Percentiles rank a stretch among this genome's conserved stretches.
These are phyloP conservation scores for Semicossyphus pulcher DNA, from an alignment of 2,113 vertebrate species.

Conservation along the genomic window DNA sequence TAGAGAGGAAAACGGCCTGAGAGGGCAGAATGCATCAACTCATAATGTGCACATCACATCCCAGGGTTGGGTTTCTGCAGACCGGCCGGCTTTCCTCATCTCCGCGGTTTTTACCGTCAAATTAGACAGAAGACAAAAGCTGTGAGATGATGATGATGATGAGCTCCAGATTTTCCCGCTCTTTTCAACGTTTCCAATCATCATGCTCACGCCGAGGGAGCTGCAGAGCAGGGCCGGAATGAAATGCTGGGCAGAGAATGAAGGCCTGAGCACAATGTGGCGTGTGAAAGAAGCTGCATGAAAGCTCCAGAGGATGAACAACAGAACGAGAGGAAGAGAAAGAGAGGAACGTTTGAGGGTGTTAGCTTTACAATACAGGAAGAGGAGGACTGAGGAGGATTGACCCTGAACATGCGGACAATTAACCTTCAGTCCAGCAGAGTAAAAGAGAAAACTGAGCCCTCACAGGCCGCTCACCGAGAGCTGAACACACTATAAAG, in stretches of 20 bases:
- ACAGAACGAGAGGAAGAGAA: constrained; percentile 1
- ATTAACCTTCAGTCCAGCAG: constrained; percentile 45
- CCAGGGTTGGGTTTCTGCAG: background rate
- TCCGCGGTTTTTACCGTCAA: background rate
- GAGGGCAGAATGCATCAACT: constrained; percentile 13
- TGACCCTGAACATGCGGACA: constrained; percentile 43
- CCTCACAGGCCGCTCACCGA: background rate
- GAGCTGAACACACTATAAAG: constrained; percentile 5
- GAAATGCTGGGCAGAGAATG: constrained; percentile 19
- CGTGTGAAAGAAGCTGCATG: constrained; percentile 22
- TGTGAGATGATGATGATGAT: constrained; percentile 49
- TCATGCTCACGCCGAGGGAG: constrained; percentile 1
- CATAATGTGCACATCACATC: background rate
- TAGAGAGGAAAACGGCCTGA: constrained; percentile 9
- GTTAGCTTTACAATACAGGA: constrained; percentile 14
- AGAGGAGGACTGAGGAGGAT: constrained; percentile 29
- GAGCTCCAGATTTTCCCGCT: constrained; percentile 25
- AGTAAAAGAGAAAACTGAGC: constrained; percentile 3
- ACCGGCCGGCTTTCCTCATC: background rate
- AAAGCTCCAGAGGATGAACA: constrained; percentile 22
- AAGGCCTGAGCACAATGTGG: constrained; percentile 30
- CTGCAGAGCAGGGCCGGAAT: background rate
- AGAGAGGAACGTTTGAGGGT: background rate
- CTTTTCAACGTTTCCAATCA: constrained; percentile 43
- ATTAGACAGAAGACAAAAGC: constrained; percentile 38